These are phyloP conservation scores for Leucoma salicis DNA, from an alignment of 2,888 invertebrate genomes.

Conservation along the genomic window DNA sequence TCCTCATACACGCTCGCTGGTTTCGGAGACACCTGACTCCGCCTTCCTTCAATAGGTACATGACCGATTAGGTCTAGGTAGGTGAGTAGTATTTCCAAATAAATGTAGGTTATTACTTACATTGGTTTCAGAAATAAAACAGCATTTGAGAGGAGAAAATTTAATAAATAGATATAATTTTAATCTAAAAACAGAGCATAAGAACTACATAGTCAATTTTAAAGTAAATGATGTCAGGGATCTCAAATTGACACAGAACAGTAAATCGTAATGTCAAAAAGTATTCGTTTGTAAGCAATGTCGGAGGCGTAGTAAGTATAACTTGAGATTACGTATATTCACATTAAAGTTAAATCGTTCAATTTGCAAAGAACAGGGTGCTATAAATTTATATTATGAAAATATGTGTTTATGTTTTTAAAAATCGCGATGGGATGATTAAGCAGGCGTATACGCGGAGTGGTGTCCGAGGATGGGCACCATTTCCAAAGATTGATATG, in stretches of 20 bases:
- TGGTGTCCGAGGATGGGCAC: slow-evolving; percentile 21
- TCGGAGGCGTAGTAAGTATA: slow-evolving; percentile 41
- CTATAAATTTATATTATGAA: slow-evolving; percentile 46
- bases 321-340: slow-evolving; percentile 13
- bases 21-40: too few relatives aligned
- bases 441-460: slow-evolving; percentile 19
- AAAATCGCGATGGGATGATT: slow-evolving; percentile 18
- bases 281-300: slow-evolving; percentile 34
- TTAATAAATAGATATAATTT: slow-evolving; percentile 80
- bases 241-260: slow-evolving; percentile 62
- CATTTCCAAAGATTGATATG: slow-evolving; percentile 48
- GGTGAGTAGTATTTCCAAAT: too few relatives aligned
- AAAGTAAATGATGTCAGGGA: slow-evolving; percentile 58
- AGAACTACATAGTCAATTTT: slow-evolving; percentile 64
- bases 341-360: slow-evolving; percentile 24
- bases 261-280: slow-evolving; percentile 46
- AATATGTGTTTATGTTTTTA: slow-evolving; percentile 30
- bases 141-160: slow-evolving; percentile 73
- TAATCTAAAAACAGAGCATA: slow-evolving; percentile 74
- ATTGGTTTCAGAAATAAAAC: too few relatives aligned
- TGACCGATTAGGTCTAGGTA: too few relatives aligned
- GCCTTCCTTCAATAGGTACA: too few relatives aligned
- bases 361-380: slow-evolving; percentile 57
- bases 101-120: too few relatives aligned
- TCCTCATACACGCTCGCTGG: too few relatives aligned